phyloP scores from a whole-genome alignment of 1,140 invertebrate genomes.

The Mizuhopecten yessoensis region DNA sequence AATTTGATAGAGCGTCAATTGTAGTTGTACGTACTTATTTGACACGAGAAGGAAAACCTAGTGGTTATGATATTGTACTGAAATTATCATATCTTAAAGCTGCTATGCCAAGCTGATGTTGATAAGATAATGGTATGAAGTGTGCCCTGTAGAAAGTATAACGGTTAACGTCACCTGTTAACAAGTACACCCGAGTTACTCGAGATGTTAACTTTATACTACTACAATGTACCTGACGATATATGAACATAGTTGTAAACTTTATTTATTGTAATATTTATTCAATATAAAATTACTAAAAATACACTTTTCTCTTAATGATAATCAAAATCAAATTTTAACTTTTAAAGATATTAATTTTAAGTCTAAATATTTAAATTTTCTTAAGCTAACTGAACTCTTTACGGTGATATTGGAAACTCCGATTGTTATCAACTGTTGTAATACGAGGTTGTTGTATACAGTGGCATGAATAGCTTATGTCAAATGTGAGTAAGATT shows the following conservation, averaged over 20 bases:
- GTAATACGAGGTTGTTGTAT: neutral
- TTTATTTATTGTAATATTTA: too few relatives aligned
- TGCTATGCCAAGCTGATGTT: neutral
- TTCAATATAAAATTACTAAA: neutral
- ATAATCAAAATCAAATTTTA: neutral
- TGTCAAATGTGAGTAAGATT: constrained; percentile 23
- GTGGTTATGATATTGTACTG: neutral
- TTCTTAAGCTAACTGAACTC: neutral
- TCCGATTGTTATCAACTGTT: neutral
- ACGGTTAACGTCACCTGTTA: neutral
- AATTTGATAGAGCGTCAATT: too few relatives aligned
- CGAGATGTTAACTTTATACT: neutral
- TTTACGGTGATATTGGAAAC: neutral
- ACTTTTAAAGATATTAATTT: neutral
- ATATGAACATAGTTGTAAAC: neutral
- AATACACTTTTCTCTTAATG: neutral
- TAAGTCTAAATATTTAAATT: neutral
- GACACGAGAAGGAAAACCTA: neutral
- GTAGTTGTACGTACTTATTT: too few relatives aligned
- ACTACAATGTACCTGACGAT: neutral
- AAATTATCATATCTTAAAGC: neutral
- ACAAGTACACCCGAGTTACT: neutral
- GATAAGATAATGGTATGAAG: neutral
- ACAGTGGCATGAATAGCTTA: neutral
- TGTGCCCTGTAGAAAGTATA: neutral